These are phyloP conservation scores for Petaurus breviceps DNA, from an alignment of 2,113 vertebrate genomes.

Conservation along the genomic window DNA sequence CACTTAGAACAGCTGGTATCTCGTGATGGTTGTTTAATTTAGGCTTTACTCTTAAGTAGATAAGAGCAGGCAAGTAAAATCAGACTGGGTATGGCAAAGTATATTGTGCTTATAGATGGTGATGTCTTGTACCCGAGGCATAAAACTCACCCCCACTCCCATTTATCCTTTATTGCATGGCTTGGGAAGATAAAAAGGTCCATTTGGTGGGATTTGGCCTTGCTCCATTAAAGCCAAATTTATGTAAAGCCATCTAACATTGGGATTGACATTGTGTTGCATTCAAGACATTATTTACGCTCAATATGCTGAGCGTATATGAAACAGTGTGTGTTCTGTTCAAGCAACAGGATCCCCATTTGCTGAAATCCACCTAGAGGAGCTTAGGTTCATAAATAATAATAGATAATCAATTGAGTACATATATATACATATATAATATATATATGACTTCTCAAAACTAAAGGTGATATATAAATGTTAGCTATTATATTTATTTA, in stretches of 20 bases:
- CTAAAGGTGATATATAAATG: not conserved
- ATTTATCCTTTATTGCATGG: slow-evolving; percentile 49
- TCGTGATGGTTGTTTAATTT: slow-evolving; percentile 72
- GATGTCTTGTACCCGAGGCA: slow-evolving; percentile 25
- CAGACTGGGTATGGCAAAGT: not conserved
- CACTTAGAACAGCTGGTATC: slow-evolving; percentile 51
- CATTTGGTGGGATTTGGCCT: slow-evolving; percentile 62
- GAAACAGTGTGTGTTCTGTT: slow-evolving; percentile 60
- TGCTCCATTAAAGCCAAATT: slow-evolving; percentile 74
- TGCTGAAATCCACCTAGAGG: slow-evolving; percentile 56
- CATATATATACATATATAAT: not conserved
- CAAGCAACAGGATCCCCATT: slow-evolving; percentile 52
- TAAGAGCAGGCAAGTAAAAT: slow-evolving; percentile 65
- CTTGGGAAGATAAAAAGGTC: slow-evolving; percentile 69
- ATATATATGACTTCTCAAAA: not conserved
- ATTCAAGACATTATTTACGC: slow-evolving; percentile 79
- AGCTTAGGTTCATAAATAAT: slow-evolving; percentile 16
- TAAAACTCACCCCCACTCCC: slow-evolving; percentile 46
- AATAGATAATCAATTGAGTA: not conserved
- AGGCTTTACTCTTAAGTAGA: slow-evolving; percentile 71
- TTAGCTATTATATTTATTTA: not conserved
- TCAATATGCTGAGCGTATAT: not conserved
- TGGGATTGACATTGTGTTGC: slow-evolving; percentile 72
- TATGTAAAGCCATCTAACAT: slow-evolving; percentile 59
- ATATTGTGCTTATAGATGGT: not conserved